These are phyloP conservation scores for Forbesichthys agassizii DNA, from an alignment of 2,113 vertebrate genomes.

Conservation along the genomic window DNA sequence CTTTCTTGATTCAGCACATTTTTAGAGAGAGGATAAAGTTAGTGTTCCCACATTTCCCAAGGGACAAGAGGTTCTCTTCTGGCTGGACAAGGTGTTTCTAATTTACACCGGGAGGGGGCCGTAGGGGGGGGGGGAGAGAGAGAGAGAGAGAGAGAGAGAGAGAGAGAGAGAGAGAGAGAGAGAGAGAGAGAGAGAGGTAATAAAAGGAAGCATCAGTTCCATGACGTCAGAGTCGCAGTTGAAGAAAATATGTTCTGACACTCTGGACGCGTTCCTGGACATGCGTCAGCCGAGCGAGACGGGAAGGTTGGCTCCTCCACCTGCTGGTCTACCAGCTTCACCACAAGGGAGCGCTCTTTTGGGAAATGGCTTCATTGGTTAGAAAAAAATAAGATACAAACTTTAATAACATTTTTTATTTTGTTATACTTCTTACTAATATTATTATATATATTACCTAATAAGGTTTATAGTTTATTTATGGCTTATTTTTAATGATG, in stretches of 20 bases:
- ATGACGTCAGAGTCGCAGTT: conserved; percentile 43
- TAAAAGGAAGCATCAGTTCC: background rate
- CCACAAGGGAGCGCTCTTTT: too few relatives aligned
- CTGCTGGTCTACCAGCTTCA: conserved; percentile 34
- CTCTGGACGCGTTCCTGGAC: conserved; percentile 46
- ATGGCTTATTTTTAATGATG: too few relatives aligned
- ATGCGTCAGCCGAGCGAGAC: conserved; percentile 17
- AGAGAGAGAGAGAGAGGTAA: background rate
- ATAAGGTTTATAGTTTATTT: too few relatives aligned
- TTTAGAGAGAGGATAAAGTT: conserved; percentile 29
- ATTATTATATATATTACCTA: too few relatives aligned
- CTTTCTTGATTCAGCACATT: too few relatives aligned
- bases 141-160: background rate
- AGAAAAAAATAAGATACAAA: background rate
- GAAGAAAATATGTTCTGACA: conserved; percentile 23
- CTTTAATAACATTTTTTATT: too few relatives aligned
- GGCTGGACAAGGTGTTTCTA: conserved; percentile 55
- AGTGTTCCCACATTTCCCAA: conserved; percentile 33
- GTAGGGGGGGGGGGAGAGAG: too few relatives aligned
- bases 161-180: background rate
- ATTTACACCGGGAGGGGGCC: conserved; percentile 68
- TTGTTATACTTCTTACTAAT: too few relatives aligned
- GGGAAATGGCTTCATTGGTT: background rate
- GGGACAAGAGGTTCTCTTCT: conserved; percentile 57
- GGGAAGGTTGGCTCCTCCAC: conserved; percentile 16